Base-by-base conservation (phyloP, 1,140 invertebrate species). In the Orchesella cincta region DNA sequence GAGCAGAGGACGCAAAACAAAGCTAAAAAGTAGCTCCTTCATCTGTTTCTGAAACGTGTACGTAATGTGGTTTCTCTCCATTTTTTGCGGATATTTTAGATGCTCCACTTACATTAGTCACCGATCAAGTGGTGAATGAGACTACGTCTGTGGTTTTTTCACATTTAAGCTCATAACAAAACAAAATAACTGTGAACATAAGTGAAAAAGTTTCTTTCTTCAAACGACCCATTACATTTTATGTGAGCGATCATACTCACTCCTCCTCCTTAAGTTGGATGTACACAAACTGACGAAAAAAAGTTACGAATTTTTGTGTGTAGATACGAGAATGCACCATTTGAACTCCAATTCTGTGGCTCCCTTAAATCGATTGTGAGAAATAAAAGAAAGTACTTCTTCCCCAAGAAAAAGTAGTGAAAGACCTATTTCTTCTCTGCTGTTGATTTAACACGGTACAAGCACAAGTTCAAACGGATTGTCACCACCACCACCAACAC, bases 171-270 rank as follows among this genome's bases (percentile, higher is more conserved):
- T 12, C 26, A 67, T 67, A 67, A 33, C n/a, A 67, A 67, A 33
- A 33, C 28, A 67, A 67, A 67, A 67, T 67, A 67, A 67, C 62
- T 31, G 62, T 67, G 62, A 67, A 31, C 26, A 67, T 29, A 33
- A 33, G 28, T 67, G 62, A 23, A 67, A 67, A 67, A 67, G 62
- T 67, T 67, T 67, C 31, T 57, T 67, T 67, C 62, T 67, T 67
- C 31, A 67, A 67, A 67, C 31, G 62, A 1, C 33, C 62, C 62
- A 67, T 67, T 67, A 67, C 62, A 33, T 67, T 67, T 67, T 67
- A 67, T 33, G 62, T 31, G 62, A 8, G 29, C 5, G 62, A 67
- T 33, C 28, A 67, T 67, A 31, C 62, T 29, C 23, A 31, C 26
- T 33, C 5, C 62, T 67, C 12, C 62, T 8, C 14, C 29, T n/a